Conservation (phyloP, 2,888 invertebrate species). For the Caenorhabditis sp. region DNA sequence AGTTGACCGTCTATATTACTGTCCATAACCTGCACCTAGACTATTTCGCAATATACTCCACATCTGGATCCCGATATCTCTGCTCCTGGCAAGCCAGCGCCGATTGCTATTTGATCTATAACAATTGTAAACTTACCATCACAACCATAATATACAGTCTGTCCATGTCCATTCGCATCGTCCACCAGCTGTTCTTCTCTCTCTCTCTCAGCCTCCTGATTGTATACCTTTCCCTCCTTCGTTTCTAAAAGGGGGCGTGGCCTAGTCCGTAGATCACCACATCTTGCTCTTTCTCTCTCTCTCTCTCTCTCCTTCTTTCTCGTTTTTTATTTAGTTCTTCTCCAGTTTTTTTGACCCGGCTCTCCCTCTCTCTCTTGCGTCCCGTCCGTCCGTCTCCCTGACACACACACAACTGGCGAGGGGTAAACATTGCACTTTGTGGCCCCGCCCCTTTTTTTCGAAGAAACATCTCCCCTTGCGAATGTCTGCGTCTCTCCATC, state of each 20-base stretch:
- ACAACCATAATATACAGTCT: too few species aligned
- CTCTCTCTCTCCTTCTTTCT: background rate
- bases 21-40: too few species aligned
- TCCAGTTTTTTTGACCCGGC: conserved; percentile 19
- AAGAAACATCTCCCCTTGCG: conserved; percentile 20
- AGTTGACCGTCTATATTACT: too few species aligned
- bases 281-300: background rate
- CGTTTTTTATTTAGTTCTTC: too few species aligned
- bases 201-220: background rate
- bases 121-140: too few species aligned
- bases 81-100: too few species aligned
- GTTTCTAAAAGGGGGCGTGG: background rate
- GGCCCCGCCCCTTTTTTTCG: conserved; percentile 34
- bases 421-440: conserved; percentile 59
- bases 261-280: background rate
- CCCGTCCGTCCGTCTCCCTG: too few species aligned
- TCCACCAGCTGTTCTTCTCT: too few species aligned
- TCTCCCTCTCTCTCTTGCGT: background rate
- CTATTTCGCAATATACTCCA: too few species aligned
- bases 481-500: conserved; percentile 8
- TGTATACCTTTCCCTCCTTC: background rate
- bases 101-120: too few species aligned
- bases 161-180: too few species aligned
- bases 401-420: conserved; percentile 26
- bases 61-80: too few species aligned